Evolutionary conservation across 2,888 invertebrate species (phyloP), one percentile per base, ranked within the genome.

Genomic region (Gymnosoma rotundatum): DNA sequence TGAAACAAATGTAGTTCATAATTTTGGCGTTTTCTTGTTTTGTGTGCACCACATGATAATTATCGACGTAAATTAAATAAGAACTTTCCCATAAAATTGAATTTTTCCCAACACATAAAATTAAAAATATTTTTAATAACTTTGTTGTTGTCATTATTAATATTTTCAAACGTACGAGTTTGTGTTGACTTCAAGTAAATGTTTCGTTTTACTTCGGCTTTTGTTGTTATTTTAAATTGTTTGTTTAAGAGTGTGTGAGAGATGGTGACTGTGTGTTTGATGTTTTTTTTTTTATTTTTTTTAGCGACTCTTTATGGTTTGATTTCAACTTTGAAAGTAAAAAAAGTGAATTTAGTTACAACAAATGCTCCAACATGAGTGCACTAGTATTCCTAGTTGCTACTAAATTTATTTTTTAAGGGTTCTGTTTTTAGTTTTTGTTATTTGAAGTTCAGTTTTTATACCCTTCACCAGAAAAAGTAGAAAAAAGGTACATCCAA

Each of bases 171-270:
- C 4, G 4, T 25, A 25, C 25, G 45, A 20, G 42, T 21, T 18
- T 67, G 67, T 18, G 18, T 66, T 32, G 32, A 25, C 52, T 67
- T 45, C 18, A 73, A 61, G 61, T 73, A 73, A 52, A 61, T 61
- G 25, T 25, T 73, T 61, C 72, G 72, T 73, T 61, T 61, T 52
- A 73, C 61, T 73, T 73, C 72, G 72, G 42, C 21, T 54, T 56
- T 73, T 48, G 54, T 50, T 78, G n/a, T 45, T 32, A 32, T 32
- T 75, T 52, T 14, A 18, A 32, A 52, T 32, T 72, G 48, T 20
- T 48, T 66, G 58, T 45, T 20, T 20, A 25, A 25, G 25, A 25
- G 25, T 25, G 25, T 25, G 25, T 25, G 25, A 25, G 25, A 25
- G 4, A 25, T 25, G 25, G 32, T 42, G 70, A 38, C 20, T 6